Evolutionary conservation across 2,113 vertebrate genomes (phyloP).

Genomic region (Tonatia bakeri): DNA sequence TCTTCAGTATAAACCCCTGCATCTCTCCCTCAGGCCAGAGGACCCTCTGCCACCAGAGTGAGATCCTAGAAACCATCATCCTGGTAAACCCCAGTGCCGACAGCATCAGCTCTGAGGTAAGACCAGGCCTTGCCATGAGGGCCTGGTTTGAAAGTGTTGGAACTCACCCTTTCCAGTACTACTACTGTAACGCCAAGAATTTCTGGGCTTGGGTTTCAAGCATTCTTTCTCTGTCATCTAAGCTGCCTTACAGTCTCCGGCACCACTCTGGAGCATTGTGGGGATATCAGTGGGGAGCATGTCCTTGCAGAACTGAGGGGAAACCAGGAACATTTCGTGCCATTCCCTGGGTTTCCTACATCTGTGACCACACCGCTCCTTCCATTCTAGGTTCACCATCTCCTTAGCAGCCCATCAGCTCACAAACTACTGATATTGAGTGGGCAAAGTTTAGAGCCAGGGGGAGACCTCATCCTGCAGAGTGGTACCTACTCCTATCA

Average conservation of each 20-base stretch:
- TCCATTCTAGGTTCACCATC: constrained; percentile 85
- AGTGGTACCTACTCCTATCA: constrained; percentile 89
- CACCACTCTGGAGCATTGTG: not conserved
- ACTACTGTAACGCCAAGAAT: not conserved
- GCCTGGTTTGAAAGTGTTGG: not conserved
- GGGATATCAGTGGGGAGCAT: not conserved
- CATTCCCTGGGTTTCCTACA: not conserved
- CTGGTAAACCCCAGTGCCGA: constrained; percentile 92
- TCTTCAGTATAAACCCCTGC: constrained; percentile 45
- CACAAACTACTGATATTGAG: constrained; percentile 92
- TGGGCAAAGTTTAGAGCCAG: constrained; percentile 92
- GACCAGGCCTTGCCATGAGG: not conserved
- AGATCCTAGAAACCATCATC: constrained; percentile 89
- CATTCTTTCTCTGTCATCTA: not conserved
- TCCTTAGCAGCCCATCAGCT: constrained; percentile 87
- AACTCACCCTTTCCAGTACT: not conserved
- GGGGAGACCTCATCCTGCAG: constrained; percentile 90
- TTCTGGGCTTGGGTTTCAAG: not conserved
- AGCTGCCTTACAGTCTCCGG: not conserved
- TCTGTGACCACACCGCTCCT: not conserved
- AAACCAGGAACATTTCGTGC: not conserved
- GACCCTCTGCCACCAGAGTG: constrained; percentile 91
- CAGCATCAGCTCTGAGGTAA: constrained; percentile 89
- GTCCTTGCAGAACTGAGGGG: not conserved
- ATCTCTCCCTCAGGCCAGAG: constrained; percentile 87